Conservation (phyloP, 2,113 vertebrate species). For the rat (Rattus norvegicus) region DNA sequence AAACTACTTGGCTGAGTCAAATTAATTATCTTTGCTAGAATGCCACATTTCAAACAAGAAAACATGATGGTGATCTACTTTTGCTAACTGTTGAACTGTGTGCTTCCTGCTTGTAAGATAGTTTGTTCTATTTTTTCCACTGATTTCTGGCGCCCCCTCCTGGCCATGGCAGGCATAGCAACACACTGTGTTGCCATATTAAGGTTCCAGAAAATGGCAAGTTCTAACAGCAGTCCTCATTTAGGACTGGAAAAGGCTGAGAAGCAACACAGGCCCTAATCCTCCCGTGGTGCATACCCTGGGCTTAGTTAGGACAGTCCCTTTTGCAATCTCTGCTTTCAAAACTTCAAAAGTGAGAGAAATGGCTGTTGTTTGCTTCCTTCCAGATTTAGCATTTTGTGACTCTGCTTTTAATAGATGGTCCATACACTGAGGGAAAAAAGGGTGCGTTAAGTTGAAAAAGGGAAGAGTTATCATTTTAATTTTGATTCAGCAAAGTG, state of each 20-base stretch:
- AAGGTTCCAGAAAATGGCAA: not conserved
- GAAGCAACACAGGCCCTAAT: not conserved
- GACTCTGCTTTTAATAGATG: not conserved
- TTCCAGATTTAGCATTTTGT: not conserved
- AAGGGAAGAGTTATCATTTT: not conserved
- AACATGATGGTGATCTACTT: not conserved
- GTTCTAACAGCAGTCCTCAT: not conserved
- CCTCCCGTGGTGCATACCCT: not conserved
- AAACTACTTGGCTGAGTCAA: not conserved
- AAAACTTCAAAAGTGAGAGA: not conserved
- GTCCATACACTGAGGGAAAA: not conserved
- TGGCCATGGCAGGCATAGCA: not conserved
- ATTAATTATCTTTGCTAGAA: not conserved
- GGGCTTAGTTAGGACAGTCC: not conserved
- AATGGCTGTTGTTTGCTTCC: not conserved
- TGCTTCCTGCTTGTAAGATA: not conserved
- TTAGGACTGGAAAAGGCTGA: not conserved
- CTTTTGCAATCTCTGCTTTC: not conserved
- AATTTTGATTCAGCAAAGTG: not conserved
- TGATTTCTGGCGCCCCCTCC: not conserved
- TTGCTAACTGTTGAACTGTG: not conserved
- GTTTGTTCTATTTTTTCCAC: not conserved
- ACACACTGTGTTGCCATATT: rapidly evolving
- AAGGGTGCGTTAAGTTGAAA: not conserved
- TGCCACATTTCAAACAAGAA: not conserved